Evolutionary conservation across 2,113 vertebrate genomes (phyloP).

Genomic region (Phocoena phocoena): DNA sequence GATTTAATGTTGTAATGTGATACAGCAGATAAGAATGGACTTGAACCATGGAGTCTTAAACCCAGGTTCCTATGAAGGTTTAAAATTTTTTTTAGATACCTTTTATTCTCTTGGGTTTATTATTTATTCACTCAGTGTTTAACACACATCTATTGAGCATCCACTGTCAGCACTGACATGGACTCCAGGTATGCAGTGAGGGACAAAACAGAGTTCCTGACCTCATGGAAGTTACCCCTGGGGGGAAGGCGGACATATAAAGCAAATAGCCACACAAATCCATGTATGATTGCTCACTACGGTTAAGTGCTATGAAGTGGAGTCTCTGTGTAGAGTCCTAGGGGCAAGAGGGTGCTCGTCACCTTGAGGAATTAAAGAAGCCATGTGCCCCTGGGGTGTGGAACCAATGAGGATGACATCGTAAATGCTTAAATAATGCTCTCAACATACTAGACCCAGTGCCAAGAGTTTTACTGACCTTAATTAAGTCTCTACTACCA

Average conservation of each 20-base stretch:
- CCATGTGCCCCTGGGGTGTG: neutral
- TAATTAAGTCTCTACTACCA: neutral
- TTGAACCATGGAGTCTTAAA: neutral
- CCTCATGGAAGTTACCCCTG: neutral
- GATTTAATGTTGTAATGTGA: slow-evolving; percentile 33
- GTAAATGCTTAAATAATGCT: neutral
- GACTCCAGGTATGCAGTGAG: neutral
- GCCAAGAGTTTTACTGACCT: neutral
- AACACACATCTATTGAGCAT: neutral
- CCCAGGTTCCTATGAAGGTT: neutral
- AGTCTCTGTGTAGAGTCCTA: neutral
- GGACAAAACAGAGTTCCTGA: neutral
- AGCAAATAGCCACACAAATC: neutral
- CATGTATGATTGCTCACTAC: neutral
- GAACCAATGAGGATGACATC: neutral
- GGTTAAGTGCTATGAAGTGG: neutral
- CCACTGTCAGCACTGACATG: neutral
- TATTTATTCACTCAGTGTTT: neutral
- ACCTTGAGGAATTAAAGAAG: neutral
- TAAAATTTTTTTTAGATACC: neutral
- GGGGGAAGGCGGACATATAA: neutral
- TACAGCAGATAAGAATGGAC: neutral
- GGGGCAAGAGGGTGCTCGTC: neutral
- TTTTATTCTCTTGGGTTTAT: neutral
- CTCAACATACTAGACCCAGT: neutral